Base-by-base conservation (phyloP, 2,113 vertebrate species). In the Recurvirostra avosetta region DNA sequence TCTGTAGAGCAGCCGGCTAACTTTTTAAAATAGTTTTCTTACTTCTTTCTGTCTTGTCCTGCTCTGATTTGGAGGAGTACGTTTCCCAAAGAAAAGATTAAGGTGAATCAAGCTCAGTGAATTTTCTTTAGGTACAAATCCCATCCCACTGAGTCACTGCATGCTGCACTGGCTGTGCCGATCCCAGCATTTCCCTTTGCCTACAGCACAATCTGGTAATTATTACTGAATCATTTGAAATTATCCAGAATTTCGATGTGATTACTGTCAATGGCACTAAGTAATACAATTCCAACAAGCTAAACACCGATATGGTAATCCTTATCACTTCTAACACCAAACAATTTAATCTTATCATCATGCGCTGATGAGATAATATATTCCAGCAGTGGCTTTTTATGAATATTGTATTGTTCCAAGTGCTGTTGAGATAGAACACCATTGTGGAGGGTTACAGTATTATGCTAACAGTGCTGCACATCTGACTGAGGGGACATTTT, bases 281-380 rank as follows among this genome's bases (percentile, higher is more conserved):
- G 59, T 63, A 92, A 94, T 88, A 88, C 9, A 43, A 83, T 47
- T 92, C 86, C 67, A 95, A 82, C 62, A 70, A 92, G 67, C 49
- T 70, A 17, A 91, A 88, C 45, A 47, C 75, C 49, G 87, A 90
- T 96, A 90, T 2, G 21, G 67, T 77, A 94, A 94, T 82, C 68
- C 72, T 94, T 92, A 96, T 93, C 71, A 29, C 62, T 88, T 80
- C 67, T 89, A 86, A 82, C 5, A 41, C 62, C 43, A 92, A 89
- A 92, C 74, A 86, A 62, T 79, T 95, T 94, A 92, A 85, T 91
- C 84, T 92, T 91, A 96, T 92, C 84, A 70, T 43, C 40, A 8
- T 68, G 65, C 90, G 14, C 77, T 95, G 87, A 76, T 96, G 90
- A 96, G 88, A 96, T 94, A 94, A 96, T 61, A 19, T 92, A 75